Conservation (phyloP, 2,888 invertebrate genomes). For the Troglohyphantes excavatus region DNA sequence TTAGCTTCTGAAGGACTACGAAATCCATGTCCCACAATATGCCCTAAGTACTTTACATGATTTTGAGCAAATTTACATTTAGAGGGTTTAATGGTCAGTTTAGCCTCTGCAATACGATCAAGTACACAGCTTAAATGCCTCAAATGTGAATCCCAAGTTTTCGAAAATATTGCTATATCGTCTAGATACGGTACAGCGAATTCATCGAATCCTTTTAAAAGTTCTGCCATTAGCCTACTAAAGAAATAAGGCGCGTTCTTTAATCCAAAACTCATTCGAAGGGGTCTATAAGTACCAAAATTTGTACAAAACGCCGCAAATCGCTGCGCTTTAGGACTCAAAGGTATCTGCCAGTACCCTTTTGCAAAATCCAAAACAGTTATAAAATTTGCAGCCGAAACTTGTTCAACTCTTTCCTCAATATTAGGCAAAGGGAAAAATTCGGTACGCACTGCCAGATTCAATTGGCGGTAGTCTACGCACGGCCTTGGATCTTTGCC, state of each 20-base stretch:
- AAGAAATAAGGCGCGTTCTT: conserved; percentile 4
- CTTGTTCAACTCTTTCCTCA: neutral
- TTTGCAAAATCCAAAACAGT: neutral
- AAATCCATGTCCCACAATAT: no score
- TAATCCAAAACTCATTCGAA: neutral
- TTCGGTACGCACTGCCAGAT: neutral
- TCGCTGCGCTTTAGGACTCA: neutral
- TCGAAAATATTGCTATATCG: conserved; percentile 55
- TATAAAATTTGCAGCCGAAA: neutral
- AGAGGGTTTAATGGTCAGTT: no score
- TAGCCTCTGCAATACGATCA: no score
- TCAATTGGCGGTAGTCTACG: neutral
- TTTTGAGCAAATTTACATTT: no score
- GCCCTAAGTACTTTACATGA: no score
- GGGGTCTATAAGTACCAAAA: neutral
- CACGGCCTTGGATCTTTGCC: neutral
- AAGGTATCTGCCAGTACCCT: neutral
- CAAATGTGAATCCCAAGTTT: no score
- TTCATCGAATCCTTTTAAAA: conserved; percentile 41
- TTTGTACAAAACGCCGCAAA: neutral
- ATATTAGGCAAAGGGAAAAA: neutral
- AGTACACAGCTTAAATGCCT: no score
- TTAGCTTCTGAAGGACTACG: no score
- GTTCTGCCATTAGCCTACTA: neutral
- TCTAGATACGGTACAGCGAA: conserved; percentile 46